A percentile compares a stretch with the other conserved stretches of the same genome.
These are phyloP conservation scores for Falcunculus frontatus DNA, from an alignment of 2,113 vertebrate species.

Conservation along the genomic window DNA sequence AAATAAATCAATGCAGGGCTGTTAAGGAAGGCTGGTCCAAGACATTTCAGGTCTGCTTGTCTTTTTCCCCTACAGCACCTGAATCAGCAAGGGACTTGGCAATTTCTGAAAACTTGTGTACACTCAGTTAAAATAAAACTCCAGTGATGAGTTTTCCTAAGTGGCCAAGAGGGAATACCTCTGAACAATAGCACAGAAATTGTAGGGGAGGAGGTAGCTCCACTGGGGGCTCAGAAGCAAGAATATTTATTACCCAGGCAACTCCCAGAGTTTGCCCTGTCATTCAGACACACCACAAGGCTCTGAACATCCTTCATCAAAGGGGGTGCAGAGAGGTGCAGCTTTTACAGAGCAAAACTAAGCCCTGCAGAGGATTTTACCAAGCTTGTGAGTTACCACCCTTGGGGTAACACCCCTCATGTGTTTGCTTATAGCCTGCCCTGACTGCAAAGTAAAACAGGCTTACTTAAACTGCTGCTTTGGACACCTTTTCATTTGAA, in stretches of 20 bases:
- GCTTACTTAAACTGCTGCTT: background rate
- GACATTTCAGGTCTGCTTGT: background rate
- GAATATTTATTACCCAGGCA: background rate
- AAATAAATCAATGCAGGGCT: background rate
- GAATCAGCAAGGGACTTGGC: background rate
- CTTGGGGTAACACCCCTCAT: background rate
- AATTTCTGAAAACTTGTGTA: constrained; percentile 1
- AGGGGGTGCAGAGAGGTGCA: background rate
- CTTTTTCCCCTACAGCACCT: background rate
- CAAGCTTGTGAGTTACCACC: background rate
- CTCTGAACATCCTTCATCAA: background rate
- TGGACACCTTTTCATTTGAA: background rate
- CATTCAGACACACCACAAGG: background rate
- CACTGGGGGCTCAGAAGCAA: background rate
- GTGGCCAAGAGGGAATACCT: background rate
- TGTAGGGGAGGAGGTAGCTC: background rate
- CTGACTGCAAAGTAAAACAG: background rate
- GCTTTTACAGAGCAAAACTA: background rate
- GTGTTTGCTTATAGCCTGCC: background rate
- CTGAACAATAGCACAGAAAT: background rate
- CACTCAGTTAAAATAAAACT: background rate
- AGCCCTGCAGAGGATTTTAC: background rate
- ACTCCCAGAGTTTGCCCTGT: background rate
- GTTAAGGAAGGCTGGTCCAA: background rate
- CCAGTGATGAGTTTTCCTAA: background rate